Evolutionary conservation across 2,113 vertebrate genomes (phyloP).

Genomic region (Odocoileus virginianus): DNA sequence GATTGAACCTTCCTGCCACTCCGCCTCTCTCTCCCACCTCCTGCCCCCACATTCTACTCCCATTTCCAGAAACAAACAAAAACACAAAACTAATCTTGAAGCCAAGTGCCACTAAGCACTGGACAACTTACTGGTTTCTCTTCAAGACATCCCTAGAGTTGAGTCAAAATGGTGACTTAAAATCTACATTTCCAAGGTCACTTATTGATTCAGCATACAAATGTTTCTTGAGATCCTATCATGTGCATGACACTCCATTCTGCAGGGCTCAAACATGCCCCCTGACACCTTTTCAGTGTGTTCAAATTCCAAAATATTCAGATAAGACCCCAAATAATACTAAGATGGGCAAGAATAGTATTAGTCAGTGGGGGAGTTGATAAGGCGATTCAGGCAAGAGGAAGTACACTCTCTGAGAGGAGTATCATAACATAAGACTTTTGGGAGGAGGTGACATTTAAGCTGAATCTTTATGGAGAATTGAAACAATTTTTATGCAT

Average conservation of each 20-base stretch:
- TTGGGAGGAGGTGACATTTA: not conserved
- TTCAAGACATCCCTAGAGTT: not conserved
- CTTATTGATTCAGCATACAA: not conserved
- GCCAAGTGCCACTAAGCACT: not conserved
- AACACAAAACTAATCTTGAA: not conserved
- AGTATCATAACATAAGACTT: not conserved
- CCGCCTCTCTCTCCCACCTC: not conserved
- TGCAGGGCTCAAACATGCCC: not conserved
- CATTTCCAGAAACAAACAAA: not conserved
- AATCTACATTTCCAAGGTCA: not conserved
- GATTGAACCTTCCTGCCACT: not conserved
- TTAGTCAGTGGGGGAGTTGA: not conserved
- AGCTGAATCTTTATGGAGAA: not conserved
- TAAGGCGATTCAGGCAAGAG: not conserved
- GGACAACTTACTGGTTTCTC: not conserved
- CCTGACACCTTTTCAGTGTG: not conserved
- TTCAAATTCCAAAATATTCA: constrained; percentile 7
- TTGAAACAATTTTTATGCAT: not conserved
- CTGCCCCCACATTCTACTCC: not conserved
- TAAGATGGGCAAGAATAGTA: not conserved
- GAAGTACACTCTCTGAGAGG: not conserved
- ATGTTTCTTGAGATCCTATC: not conserved
- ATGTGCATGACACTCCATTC: not conserved
- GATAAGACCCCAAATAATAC: not conserved
- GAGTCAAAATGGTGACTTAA: not conserved